Base-by-base conservation (phyloP, 2,797 vertebrate species). In the Distichodus sexfasciatus region DNA sequence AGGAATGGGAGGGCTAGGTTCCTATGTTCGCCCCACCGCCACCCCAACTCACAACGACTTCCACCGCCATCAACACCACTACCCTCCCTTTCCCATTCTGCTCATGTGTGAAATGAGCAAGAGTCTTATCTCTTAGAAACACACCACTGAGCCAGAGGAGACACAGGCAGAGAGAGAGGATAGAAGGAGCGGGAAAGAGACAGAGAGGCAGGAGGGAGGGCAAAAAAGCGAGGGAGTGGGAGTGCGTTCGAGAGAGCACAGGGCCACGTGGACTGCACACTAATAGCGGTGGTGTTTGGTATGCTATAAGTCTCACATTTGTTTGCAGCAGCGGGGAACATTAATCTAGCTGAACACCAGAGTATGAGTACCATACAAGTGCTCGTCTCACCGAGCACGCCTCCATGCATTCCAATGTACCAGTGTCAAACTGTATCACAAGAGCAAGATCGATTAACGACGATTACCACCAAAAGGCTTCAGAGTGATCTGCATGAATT, bases 51-150 rank as follows among this genome's bases (percentile, higher is more conserved):
- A 54, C 31, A 23, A 50, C 69, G 35, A 57, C 74, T 55, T 69
- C 58, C 70, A 65, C 76, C 67, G 54, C 75, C 78, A 53, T 61
- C 60, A 67, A 68, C 48, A 65, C 74, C 55, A 69, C 51, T 69
- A 66, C 78, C 81, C 79, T 70, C 83, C 82, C 78, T 85, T 82
- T 83, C 87, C 79, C 71, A 84, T 86, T 89, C 85, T 87, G 85
- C 87, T 90, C 88, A 91, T 88, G 88, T 90, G 90, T 91, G 90
- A 91, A 91, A 91, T 91, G 87, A 90, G 89, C 88, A 90, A 87
- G 89, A 81, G 85, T 85, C 90, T 91, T 91, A 91, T 91, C 90
- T 91, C 87, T 83, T 83, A 84, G 87, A 91, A 91, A 91, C 90
- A 91, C 87, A 91, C 89, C 87, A 87, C 89, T 88, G 88, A 90